phyloP scores from a whole-genome alignment of 2,888 invertebrate species.

The Drosophila nr. perissopoda region DNA sequence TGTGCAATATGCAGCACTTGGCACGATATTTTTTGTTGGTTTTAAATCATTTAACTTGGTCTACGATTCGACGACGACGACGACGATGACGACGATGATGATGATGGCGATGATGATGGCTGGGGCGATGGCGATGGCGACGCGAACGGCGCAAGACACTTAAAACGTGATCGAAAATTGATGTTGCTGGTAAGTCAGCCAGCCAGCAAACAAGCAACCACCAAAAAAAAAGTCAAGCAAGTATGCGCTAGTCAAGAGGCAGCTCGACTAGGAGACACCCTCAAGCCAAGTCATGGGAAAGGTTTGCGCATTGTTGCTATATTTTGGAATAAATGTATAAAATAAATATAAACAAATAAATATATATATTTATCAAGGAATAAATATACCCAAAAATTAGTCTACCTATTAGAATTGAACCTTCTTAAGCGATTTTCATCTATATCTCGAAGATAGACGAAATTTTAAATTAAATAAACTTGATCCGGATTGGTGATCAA shows the following conservation, averaged over 20 bases:
- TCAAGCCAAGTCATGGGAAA: background rate
- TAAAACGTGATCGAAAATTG: constrained; percentile 81
- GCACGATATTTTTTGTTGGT: constrained; percentile 80
- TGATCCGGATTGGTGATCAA: background rate
- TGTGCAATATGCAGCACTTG: constrained; percentile 79
- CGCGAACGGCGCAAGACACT: constrained; percentile 75
- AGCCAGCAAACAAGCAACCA: constrained; percentile 48
- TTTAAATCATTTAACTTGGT: constrained; percentile 79
- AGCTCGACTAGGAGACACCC: background rate
- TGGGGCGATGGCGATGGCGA: constrained; percentile 47
- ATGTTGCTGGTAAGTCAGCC: constrained; percentile 63
- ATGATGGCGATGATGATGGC: constrained; percentile 46
- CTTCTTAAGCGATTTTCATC: background rate
- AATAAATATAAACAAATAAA: too few species aligned
- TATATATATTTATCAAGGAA: background rate
- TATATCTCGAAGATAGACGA: background rate
- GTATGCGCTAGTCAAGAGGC: background rate
- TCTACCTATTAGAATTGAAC: background rate
- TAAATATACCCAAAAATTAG: background rate
- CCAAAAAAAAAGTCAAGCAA: constrained; percentile 31
- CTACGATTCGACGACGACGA: constrained; percentile 50
- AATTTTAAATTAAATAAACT: background rate
- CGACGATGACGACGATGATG: constrained; percentile 30
- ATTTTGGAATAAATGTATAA: too few species aligned
- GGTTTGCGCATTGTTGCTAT: background rate